These are phyloP conservation scores for Yponomeuta malinellus DNA, from an alignment of 2,888 invertebrate genomes.

Conservation along the genomic window DNA sequence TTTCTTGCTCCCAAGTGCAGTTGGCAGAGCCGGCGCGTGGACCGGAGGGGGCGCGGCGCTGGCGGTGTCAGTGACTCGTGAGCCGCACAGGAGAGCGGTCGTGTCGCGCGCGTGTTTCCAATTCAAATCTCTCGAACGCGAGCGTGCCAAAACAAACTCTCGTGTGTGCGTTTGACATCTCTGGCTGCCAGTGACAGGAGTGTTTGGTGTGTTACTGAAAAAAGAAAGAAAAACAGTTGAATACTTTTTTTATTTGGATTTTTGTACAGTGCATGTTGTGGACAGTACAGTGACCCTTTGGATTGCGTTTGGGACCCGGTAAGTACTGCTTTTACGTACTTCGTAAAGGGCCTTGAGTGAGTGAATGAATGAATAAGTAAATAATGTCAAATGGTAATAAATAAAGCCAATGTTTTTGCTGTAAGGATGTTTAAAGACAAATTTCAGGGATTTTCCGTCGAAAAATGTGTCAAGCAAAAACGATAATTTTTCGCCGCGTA, in stretches of 20 bases:
- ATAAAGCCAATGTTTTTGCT: background rate
- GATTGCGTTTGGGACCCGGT: constrained; percentile 71
- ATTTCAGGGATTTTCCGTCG: background rate
- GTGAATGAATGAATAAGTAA: background rate
- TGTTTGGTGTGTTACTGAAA: constrained; percentile 30
- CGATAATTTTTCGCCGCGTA: background rate
- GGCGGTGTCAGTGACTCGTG: constrained; percentile 67
- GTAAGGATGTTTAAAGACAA: background rate
- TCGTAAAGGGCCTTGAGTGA: background rate
- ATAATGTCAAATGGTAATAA: background rate
- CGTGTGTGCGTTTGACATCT: constrained; percentile 31
- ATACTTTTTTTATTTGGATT: constrained; percentile 20
- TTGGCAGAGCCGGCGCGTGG: constrained; percentile 31
- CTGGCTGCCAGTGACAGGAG: constrained; percentile 57
- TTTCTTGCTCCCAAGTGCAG: too few species aligned
- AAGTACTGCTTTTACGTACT: constrained; percentile 29
- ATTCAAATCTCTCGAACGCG: constrained; percentile 6
- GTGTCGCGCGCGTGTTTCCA: constrained; percentile 13
- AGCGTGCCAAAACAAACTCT: background rate
- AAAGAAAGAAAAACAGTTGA: constrained; percentile 23
- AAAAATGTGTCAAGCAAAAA: background rate
- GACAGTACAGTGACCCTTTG: constrained; percentile 58
- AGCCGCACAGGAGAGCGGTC: constrained; percentile 36
- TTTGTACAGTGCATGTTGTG: constrained; percentile 44
- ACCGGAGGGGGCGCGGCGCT: constrained; percentile 48